Conservation (phyloP, 2,113 vertebrate species). For the Coracopsis vasa region DNA sequence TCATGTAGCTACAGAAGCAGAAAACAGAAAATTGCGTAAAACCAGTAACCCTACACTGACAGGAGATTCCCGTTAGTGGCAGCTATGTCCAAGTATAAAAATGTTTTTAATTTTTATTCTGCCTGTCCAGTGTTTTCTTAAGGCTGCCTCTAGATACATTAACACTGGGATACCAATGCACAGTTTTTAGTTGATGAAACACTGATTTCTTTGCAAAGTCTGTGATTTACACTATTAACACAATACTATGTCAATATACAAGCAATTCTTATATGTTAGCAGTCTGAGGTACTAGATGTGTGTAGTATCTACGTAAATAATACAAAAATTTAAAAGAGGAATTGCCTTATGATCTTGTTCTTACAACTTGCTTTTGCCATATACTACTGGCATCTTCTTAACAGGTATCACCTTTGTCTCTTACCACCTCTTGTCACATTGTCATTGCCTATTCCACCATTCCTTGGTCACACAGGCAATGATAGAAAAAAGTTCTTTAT, state of each 20-base stretch:
- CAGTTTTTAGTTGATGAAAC: neutral
- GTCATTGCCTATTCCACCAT: neutral
- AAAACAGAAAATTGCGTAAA: neutral
- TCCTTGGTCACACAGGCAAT: neutral
- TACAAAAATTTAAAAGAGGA: neutral
- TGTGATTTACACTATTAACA: neutral
- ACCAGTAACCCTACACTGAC: rapidly evolving
- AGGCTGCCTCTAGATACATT: rapidly evolving
- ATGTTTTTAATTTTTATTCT: neutral
- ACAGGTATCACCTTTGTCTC: neutral
- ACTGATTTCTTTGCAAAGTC: neutral
- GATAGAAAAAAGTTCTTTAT: neutral
- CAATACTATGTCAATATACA: neutral
- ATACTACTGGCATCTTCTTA: neutral
- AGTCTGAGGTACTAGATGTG: neutral
- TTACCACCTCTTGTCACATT: neutral
- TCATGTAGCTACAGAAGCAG: neutral
- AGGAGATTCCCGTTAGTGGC: neutral
- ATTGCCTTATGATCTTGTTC: neutral
- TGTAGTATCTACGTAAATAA: neutral
- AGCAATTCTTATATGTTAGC: neutral
- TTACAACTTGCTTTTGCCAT: neutral
- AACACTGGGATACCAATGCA: neutral
- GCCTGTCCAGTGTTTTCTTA: neutral
- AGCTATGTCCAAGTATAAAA: neutral